Evolutionary conservation across 2,888 invertebrate species (phyloP).

Genomic region (Arrhopalites spinosus): DNA sequence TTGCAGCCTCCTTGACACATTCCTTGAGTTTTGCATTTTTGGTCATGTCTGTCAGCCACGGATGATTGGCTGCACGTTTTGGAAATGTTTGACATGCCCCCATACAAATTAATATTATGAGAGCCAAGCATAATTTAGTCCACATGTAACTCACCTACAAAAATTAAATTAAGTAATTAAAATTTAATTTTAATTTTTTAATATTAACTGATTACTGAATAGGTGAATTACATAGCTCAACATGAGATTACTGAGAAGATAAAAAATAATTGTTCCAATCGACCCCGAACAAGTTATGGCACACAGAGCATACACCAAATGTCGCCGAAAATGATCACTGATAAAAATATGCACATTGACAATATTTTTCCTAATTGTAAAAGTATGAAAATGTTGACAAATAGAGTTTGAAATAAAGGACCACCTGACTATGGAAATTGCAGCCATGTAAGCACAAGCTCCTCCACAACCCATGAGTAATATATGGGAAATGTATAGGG

Average conservation of each 20-base stretch:
- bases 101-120: conserved; percentile 26
- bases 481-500: conserved; percentile 41
- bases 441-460: conserved; percentile 43
- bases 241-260: conserved; percentile 26
- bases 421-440: conserved; percentile 6
- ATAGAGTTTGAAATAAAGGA: not conserved
- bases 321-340: conserved; percentile 45
- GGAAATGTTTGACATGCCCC: conserved; percentile 30
- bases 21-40: not conserved
- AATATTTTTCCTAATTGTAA: too few relatives aligned
- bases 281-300: conserved; percentile 20
- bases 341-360: not conserved
- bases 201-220: too few relatives aligned
- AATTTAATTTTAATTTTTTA: too few relatives aligned
- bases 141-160: conserved; percentile 33
- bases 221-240: conserved; percentile 27
- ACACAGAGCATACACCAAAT: conserved; percentile 28
- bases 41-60: not conserved
- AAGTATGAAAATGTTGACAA: not conserved
- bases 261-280: conserved; percentile 31
- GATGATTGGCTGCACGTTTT: not conserved
- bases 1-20: conserved; percentile 15
- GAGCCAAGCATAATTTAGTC: conserved; percentile 27
- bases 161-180: not conserved
- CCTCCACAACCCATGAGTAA: conserved; percentile 44